Percentiles rank a stretch among this genome's conserved stretches.
These are phyloP conservation scores for Gasteruption jaculator DNA, from an alignment of 2,888 invertebrate species.

Conservation along the genomic window DNA sequence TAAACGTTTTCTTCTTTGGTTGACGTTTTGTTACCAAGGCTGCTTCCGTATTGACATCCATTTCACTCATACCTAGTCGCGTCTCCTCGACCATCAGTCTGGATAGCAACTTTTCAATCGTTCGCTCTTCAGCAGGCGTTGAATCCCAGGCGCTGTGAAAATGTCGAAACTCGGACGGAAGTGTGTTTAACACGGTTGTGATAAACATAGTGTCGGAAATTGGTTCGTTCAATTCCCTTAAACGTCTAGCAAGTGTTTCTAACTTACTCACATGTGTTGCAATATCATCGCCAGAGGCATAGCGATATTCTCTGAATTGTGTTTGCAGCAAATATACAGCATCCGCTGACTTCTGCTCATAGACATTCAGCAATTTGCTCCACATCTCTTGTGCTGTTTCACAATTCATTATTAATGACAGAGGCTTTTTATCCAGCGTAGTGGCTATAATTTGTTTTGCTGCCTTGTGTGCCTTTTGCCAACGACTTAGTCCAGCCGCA, in stretches of 20 bases:
- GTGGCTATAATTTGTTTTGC: slow-evolving; percentile 13
- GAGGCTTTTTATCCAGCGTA: slow-evolving; percentile 12
- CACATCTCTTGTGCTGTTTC: slow-evolving; percentile 19
- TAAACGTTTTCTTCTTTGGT: neutral
- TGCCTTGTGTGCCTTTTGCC: slow-evolving; percentile 11
- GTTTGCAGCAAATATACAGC: slow-evolving; percentile 12
- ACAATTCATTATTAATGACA: slow-evolving; percentile 16
- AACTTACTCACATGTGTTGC: slow-evolving; percentile 12
- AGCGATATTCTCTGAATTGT: slow-evolving; percentile 13
- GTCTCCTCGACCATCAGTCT: slow-evolving; percentile 17
- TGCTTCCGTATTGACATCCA: slow-evolving; percentile 9
- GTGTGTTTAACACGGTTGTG: slow-evolving; percentile 13
- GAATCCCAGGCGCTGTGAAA: slow-evolving; percentile 22
- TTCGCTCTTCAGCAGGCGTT: slow-evolving; percentile 9
- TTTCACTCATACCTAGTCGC: slow-evolving; percentile 8
- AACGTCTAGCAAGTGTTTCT: slow-evolving; percentile 6
- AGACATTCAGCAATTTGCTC: slow-evolving; percentile 13
- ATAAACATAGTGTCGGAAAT: slow-evolving; percentile 16
- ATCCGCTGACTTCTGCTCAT: slow-evolving; percentile 10
- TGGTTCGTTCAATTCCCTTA: slow-evolving; percentile 10
- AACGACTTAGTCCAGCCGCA: slow-evolving; percentile 27
- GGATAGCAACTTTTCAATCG: slow-evolving; percentile 10
- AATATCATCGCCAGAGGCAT: slow-evolving; percentile 12
- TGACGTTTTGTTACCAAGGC: slow-evolving; percentile 5
- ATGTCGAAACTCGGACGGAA: slow-evolving; percentile 15